phyloP scores from a whole-genome alignment of 2,113 vertebrate species.

The Erinaceus europaeus region DNA sequence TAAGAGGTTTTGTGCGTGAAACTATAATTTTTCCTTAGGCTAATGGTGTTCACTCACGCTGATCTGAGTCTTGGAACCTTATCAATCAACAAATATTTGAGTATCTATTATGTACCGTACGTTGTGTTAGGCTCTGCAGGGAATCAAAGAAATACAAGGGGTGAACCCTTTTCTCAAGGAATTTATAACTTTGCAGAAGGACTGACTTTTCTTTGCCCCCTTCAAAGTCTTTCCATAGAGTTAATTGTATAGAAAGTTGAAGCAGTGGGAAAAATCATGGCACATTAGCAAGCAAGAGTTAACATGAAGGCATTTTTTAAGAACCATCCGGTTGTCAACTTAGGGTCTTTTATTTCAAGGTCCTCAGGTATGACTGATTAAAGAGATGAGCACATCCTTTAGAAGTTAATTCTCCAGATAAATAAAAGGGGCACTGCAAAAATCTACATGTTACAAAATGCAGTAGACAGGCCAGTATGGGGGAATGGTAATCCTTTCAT shows the following conservation, averaged over 20 bases:
- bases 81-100: constrained; percentile 58
- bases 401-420: constrained; percentile 52
- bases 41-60: constrained; percentile 24
- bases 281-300: background rate
- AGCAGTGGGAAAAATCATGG: background rate
- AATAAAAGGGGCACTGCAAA: constrained; percentile 26
- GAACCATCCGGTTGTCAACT: background rate
- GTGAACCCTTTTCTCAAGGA: background rate
- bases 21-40: constrained; percentile 35
- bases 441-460: background rate
- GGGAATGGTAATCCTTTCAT: constrained; percentile 48
- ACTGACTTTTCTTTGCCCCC: background rate
- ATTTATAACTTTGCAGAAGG: constrained; percentile 41
- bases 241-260: background rate
- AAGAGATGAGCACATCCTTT: background rate
- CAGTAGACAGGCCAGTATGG: background rate
- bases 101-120: constrained; percentile 2
- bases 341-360: background rate
- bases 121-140: background rate
- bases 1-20: constrained; percentile 20
- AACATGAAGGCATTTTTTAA: background rate
- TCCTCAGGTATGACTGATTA: background rate
- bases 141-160: constrained; percentile 17
- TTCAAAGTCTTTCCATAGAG: background rate
- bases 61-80: constrained; percentile 41